phyloP scores from a whole-genome alignment of 2,888 invertebrate genomes.

The Drymonia ruficornis region DNA sequence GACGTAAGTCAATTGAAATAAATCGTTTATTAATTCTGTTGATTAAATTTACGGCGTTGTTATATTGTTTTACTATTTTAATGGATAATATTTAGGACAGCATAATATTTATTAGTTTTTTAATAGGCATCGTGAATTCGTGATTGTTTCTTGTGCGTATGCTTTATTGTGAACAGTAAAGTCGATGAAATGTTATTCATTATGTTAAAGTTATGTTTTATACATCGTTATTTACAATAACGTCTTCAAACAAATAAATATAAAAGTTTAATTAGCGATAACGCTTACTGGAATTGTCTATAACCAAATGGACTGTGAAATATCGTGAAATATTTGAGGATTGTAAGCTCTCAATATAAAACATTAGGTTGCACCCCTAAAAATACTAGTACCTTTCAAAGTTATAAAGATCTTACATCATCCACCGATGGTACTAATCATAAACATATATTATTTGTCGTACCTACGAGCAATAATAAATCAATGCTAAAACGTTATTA shows the following conservation, averaged over 20 bases:
- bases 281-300: no score
- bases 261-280: no score
- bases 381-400: slow-evolving; percentile 8
- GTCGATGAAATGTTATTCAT: not conserved
- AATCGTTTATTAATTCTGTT: slow-evolving; percentile 12
- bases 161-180: not conserved
- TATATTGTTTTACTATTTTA: slow-evolving; percentile 6
- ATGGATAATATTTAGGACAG: not conserved
- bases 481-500: slow-evolving; percentile 32
- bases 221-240: no score
- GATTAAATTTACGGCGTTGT: slow-evolving; percentile 7
- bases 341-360: no score
- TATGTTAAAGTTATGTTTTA: not conserved
- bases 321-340: no score
- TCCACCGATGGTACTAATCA: slow-evolving; percentile 18
- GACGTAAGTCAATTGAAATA: slow-evolving; percentile 11
- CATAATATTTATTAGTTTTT: not conserved
- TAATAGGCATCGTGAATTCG: not conserved
- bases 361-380: no score
- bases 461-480: slow-evolving; percentile 28
- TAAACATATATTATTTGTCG: slow-evolving; percentile 23
- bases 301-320: no score
- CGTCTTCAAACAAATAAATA: no score
- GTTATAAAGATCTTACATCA: slow-evolving; percentile 21
- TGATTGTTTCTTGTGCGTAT: not conserved